Conservation (phyloP, 92 coral and sea anemone species). For the Heliopora coerulea region DNA sequence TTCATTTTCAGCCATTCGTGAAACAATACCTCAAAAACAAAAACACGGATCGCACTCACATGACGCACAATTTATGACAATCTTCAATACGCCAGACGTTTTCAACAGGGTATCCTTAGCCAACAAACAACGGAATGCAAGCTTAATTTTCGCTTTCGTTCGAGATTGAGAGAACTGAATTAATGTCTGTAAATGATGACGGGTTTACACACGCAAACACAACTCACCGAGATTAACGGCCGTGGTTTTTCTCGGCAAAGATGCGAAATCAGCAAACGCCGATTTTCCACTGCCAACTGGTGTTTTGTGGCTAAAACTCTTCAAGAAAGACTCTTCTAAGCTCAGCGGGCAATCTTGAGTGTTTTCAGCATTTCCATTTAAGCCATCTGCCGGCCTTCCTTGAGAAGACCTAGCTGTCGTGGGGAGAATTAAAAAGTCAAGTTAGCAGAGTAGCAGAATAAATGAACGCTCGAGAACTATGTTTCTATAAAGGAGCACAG, state of each 20-base stretch:
- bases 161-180: not conserved
- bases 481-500: too few relatives aligned
- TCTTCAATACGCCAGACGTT: too few relatives aligned
- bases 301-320: not conserved
- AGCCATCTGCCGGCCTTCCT: slow-evolving; percentile 20
- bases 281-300: not conserved
- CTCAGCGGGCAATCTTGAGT: slow-evolving; percentile 19
- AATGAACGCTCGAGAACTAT: too few relatives aligned
- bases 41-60: too few relatives aligned
- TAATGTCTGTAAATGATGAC: too few relatives aligned
- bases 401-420: not conserved
- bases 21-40: not conserved
- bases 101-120: too few relatives aligned
- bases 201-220: not conserved
- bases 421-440: not conserved
- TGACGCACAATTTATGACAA: too few relatives aligned
- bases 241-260: not conserved
- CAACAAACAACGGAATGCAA: not conserved
- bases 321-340: not conserved
- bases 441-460: too few relatives aligned
- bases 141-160: not conserved
- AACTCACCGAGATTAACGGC: not conserved
- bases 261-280: not conserved
- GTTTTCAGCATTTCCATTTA: not conserved
- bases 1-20: not conserved